Percentiles rank a stretch among this genome's conserved stretches.
phyloP scores from a whole-genome alignment of 2,797 vertebrate genomes.

The Hydrophis major region DNA sequence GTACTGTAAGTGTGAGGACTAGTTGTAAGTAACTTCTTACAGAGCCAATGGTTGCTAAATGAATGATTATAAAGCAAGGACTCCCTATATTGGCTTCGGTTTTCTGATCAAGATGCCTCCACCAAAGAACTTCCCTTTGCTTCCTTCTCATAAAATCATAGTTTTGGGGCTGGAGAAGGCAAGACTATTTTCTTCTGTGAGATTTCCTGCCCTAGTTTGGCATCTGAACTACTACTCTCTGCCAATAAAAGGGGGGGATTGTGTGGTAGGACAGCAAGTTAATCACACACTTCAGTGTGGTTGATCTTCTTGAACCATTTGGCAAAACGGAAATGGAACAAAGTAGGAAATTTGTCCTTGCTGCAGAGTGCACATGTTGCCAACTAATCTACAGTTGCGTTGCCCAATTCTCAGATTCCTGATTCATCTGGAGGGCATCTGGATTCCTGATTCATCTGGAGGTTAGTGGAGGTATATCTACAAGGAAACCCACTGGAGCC shows the following conservation, averaged over 20 bases:
- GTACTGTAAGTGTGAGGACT: not conserved
- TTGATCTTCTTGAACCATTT: not conserved
- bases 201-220: not conserved
- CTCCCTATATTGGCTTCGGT: not conserved
- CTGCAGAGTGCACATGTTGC: too few relatives aligned
- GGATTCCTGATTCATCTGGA: not conserved
- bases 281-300: not conserved
- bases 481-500: not conserved
- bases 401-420: not conserved
- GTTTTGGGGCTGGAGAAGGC: not conserved
- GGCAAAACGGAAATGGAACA: not conserved
- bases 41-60: not conserved
- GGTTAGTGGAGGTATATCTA: not conserved
- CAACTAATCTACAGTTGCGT: fast-evolving
- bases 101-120: not conserved
- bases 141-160: not conserved
- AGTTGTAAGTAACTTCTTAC: not conserved
- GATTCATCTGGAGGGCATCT: not conserved
- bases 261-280: not conserved
- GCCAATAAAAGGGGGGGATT: not conserved
- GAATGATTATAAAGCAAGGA: not conserved
- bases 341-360: not conserved
- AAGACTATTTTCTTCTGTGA: not conserved
- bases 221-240: not conserved
- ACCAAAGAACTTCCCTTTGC: not conserved